Conservation (phyloP, 23 tunicate genomes). For the Halocynthia aurantium region DNA sequence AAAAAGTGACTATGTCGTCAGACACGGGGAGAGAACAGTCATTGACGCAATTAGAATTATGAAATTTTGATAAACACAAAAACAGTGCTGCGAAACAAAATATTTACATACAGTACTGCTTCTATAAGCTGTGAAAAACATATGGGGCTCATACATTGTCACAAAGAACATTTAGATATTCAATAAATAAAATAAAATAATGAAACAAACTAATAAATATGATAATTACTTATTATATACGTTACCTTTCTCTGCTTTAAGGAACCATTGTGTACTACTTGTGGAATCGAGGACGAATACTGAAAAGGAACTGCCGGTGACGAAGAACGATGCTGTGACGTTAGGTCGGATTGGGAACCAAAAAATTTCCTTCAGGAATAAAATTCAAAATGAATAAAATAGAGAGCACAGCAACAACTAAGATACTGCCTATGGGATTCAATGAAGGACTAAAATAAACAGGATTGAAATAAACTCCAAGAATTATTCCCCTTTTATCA, state of each 20-base stretch:
- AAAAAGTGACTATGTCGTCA: too few relatives aligned
- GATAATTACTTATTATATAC: not conserved
- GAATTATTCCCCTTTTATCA: too few relatives aligned
- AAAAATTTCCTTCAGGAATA: slow-evolving; percentile 41
- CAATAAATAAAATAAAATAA: not conserved
- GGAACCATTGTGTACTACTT: not conserved
- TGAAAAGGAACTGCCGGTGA: slow-evolving; percentile 29
- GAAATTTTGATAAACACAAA: too few relatives aligned
- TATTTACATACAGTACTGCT: too few relatives aligned
- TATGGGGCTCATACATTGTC: too few relatives aligned
- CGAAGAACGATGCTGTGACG: slow-evolving; percentile 27
- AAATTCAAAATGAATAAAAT: not conserved
- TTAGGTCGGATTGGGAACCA: slow-evolving; percentile 65
- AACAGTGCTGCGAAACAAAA: too few relatives aligned
- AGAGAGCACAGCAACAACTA: not conserved
- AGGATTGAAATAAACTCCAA: too few relatives aligned
- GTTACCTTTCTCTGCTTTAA: slow-evolving; percentile 20
- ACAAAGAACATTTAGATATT: not conserved
- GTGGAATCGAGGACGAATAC: slow-evolving; percentile 18
- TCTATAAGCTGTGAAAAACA: too few relatives aligned
- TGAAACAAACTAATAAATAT: too few relatives aligned
- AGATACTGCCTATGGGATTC: not conserved
- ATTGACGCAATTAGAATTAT: too few relatives aligned
- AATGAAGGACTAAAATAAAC: not conserved
- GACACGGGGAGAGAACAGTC: too few relatives aligned